Base-by-base conservation (phyloP, 2,113 vertebrate genomes). In the Gulo gulo region DNA sequence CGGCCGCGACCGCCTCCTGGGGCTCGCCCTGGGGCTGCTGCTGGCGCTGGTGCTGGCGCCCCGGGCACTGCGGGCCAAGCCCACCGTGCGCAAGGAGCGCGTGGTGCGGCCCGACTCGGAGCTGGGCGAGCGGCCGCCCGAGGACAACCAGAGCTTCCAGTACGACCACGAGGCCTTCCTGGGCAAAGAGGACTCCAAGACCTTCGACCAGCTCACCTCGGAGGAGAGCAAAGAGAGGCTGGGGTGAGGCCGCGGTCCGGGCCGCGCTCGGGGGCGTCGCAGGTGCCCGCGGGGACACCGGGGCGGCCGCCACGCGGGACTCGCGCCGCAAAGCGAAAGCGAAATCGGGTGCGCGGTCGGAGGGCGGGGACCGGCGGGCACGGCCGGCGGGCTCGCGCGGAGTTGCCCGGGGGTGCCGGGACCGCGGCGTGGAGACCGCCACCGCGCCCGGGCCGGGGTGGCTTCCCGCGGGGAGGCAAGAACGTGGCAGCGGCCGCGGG, bases 131-230 rank as follows among this genome's bases (percentile, higher is more conserved):
- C 98, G 97, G 95, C 96, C 98, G 59, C 98, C 99, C 69, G 99
- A 99, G 39, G 99, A 99, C 96, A 99, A 99, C 74, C 99, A 99
- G 85, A 99, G 99, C 98, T 99, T 99, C 98, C 99, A 99, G 97
- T 99, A 99, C 97, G 99, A 99, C 98, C 99, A 99, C 96, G 99
- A 99, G 99, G 99, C 99, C 98, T 99, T 99, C 98, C 98, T 99
- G 91, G 99, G 99, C 81, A 99, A 99, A 98, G 99, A 99, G 71
- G 99, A 99, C 93, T 99, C 99, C 97, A 99, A 98, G 97, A 99
- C 99, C n/a, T 99, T 99, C 96, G 99, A 99, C 83, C 99, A 99
- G 98, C 99, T 99, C 94, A 99, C 98, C 89, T 99, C 99, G 2
- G 99, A 99, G 92, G 99, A 99, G 98, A 99, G 99, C 99, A 99